Conservation (phyloP, 2,888 invertebrate genomes). For the Plebejus anna region DNA sequence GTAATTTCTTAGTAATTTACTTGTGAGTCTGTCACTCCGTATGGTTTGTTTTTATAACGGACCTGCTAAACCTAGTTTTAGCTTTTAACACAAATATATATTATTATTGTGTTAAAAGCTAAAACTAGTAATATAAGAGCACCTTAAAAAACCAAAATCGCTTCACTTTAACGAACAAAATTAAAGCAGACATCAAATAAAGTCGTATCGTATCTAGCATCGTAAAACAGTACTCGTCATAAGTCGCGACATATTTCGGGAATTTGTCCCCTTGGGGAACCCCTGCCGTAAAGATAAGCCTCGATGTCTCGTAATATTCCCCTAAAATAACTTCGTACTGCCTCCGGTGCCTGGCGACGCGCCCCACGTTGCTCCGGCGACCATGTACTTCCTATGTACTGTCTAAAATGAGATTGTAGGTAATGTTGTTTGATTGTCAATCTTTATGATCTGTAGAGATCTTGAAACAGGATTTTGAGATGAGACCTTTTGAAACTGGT, state of each 20-base stretch:
- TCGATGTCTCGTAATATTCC: conserved; percentile 74
- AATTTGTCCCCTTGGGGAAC: conserved; percentile 71
- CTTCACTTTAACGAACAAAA: background rate
- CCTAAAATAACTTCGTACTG: conserved; percentile 79
- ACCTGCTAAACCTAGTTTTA: no score
- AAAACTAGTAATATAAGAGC: no score
- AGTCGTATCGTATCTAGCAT: conserved; percentile 36
- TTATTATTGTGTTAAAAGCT: no score
- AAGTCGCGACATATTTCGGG: conserved; percentile 73
- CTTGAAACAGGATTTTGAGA: no score
- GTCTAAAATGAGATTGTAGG: conserved; percentile 36
- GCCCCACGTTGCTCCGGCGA: conserved; percentile 39
- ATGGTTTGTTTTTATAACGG: no score
- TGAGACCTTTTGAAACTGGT: no score
- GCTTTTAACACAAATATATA: no score
- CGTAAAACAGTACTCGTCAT: conserved; percentile 52
- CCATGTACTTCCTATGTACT: conserved; percentile 45
- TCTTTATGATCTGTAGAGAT: background rate
- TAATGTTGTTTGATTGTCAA: conserved; percentile 22
- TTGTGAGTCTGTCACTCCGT: no score
- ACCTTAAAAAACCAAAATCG: background rate
- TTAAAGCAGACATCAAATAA: conserved; percentile 27
- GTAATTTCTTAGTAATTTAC: no score
- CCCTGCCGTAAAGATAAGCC: conserved; percentile 80
- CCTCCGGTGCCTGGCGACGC: conserved; percentile 74